These are phyloP conservation scores for Chelidonichthys spinosus DNA, from an alignment of 2,797 vertebrate species.

Conservation along the genomic window DNA sequence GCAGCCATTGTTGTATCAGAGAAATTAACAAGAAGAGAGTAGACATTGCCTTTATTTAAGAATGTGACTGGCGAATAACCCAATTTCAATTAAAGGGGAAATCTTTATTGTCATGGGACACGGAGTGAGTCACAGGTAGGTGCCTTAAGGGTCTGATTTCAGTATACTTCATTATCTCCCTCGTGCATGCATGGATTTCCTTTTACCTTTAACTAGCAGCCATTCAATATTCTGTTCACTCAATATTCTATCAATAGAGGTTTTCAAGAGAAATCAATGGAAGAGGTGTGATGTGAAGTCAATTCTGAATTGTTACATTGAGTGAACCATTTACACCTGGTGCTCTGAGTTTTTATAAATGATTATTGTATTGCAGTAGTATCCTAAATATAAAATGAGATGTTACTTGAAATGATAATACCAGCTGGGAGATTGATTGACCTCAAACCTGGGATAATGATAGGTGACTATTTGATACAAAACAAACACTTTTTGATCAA, in stretches of 20 bases:
- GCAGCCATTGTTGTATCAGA: slow-evolving; percentile 2
- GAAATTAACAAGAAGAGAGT: slow-evolving; percentile 27
- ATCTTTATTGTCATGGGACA: slow-evolving; percentile 76
- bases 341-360: slow-evolving; percentile 32
- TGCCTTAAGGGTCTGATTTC: slow-evolving; percentile 65
- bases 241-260: slow-evolving; percentile 59
- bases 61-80: slow-evolving; percentile 55
- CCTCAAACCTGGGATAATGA: neutral
- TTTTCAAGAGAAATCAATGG: slow-evolving; percentile 70
- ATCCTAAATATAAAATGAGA: neutral
- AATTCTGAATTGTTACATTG: slow-evolving; percentile 47
- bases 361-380: slow-evolving; percentile 23
- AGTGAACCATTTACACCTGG: slow-evolving; percentile 48
- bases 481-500: slow-evolving; percentile 3
- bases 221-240: slow-evolving; percentile 59
- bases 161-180: slow-evolving; percentile 73
- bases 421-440: neutral
- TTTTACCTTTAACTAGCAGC: slow-evolving; percentile 65
- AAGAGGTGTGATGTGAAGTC: slow-evolving; percentile 54
- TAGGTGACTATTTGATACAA: slow-evolving; percentile 10
- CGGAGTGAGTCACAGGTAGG: slow-evolving; percentile 48
- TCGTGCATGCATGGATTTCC: slow-evolving; percentile 75
- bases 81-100: slow-evolving; percentile 81
- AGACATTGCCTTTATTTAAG: slow-evolving; percentile 56
- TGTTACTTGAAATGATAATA: neutral